Base-by-base conservation (phyloP, 2,797 vertebrate genomes). In the Chrysolophus pictus region DNA sequence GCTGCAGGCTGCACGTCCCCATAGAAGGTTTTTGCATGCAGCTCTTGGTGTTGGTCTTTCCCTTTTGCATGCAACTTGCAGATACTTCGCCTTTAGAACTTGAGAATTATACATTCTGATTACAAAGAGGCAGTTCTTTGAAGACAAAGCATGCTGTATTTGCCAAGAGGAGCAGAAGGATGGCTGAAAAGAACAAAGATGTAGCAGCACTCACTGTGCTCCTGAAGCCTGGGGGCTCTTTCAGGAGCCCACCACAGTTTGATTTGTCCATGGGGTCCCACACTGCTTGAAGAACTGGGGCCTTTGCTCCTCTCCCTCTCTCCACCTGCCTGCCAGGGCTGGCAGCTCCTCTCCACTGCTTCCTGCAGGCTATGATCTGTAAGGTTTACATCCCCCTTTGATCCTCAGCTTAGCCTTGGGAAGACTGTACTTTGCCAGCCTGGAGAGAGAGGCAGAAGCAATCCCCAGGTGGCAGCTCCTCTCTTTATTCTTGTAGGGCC, bases 121-220 rank as follows among this genome's bases (percentile, higher is more conserved):
- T 60, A 64, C 31, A 47, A 22, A 72, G 35, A 64, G 26, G 13
- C 26, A 28, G 28, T 29, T 65, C 22, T 72, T 35, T 58, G 74
- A 28, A 24, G 4, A 47, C 47, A 64, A 83, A 73, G 49, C 28
- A 3, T 3, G 37, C 7, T 56, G 56, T 4, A 2, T 35, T 68
- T 88, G 41, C 83, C 80, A 77, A 33, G 46, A 47, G 35, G 51
- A 93, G 2, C 65, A 88, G 79, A 83, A 94, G 53, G 80, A 37
- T 42, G 41, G 29, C 63, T 93, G 83, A 68, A 72, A 62, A 49
- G 73, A 56, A 75, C 63, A 41, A 4, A 24, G 31, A 3, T 5
- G n/a, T 13, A 46, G 53, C 58, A 62, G 62, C 13, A 44, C 12
- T 1, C 6, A 4, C 22, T 58, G 12, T 65, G 26, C 0, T 92